Evolutionary conservation across 2,113 vertebrate genomes (phyloP), one percentile per base, ranked within the genome.

Genomic region (Cisticola juncidis): DNA sequence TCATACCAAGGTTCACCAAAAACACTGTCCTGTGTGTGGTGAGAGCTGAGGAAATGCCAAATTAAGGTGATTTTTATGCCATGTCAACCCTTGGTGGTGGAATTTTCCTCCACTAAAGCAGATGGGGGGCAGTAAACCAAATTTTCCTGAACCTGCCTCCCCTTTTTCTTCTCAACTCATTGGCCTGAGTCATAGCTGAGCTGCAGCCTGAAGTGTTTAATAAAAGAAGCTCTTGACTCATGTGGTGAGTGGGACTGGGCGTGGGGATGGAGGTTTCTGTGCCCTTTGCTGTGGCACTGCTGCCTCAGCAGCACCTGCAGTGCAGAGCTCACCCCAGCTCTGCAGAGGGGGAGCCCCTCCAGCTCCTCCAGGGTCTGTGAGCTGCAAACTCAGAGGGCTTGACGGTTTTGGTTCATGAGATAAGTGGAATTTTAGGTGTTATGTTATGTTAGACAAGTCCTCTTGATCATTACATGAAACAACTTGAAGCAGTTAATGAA

Each of bases 1-100:
- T 91, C 25, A 24, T 87, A 68, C 70, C 44, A 68, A 40, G 53
- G 73, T 85, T 92, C 64, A 61, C 78, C 76, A 57, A 65, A 92
- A 77, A 25, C 74, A 42, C 11, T 54, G 38, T 35, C 65, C 74
- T 53, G 0, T 72, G 70, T 28, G n/a, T 90, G 62, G 56, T 35
- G 36, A 23, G 58, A 77, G 71, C 58, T 73, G 62, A 72, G 73
- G 42, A 62, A 31, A 24, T 77, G 74, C 71, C 54, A 53, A 3
- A 53, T 69, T 53, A 18, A 88, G 54, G 9, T 73, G 15, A 2
- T 83, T 92, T 80, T 65, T 24, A 19, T n/a, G 22, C 60, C 44
- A 5, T 12, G 8, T 24, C 51, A 78, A 21, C 48, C 29, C 13
- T 12, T 9, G n/a, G 5, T 53, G 54, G 50, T 92, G 56, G 50